These are phyloP conservation scores for Actinemys pallida DNA, from an alignment of 2,113 vertebrate genomes.

Conservation along the genomic window DNA sequence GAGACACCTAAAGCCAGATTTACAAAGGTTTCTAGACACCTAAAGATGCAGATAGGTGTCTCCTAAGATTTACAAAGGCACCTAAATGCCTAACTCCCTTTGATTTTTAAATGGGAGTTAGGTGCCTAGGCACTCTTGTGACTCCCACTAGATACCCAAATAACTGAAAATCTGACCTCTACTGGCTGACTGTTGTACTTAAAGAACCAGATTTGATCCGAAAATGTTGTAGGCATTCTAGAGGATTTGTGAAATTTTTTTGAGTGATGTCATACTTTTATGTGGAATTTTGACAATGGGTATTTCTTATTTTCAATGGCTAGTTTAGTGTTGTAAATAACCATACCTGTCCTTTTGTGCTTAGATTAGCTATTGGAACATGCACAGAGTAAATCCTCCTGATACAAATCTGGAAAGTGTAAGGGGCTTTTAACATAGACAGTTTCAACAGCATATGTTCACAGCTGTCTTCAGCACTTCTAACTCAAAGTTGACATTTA, in stretches of 20 bases:
- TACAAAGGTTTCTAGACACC: background rate
- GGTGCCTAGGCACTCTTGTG: background rate
- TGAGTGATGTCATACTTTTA: background rate
- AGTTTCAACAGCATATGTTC: background rate
- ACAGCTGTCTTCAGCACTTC: background rate
- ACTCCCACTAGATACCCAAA: background rate
- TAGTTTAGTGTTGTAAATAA: background rate
- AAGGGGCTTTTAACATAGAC: background rate
- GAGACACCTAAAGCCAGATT: background rate
- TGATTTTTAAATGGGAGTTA: background rate
- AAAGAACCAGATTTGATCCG: background rate
- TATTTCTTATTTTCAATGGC: background rate
- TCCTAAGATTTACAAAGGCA: background rate
- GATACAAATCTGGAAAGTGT: background rate
- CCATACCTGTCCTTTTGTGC: background rate
- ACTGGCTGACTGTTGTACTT: background rate
- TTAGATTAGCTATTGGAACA: conserved; percentile 2
- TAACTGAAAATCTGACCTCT: background rate
- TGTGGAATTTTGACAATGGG: background rate
- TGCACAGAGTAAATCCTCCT: background rate
- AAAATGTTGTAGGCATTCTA: background rate
- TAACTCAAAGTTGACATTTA: background rate
- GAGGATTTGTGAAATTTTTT: background rate
- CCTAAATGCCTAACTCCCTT: background rate
- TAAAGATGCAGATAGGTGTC: background rate